Evolutionary conservation across 2,888 invertebrate genomes (phyloP), one percentile per base, ranked within the genome.

Genomic region (Unio pictorum): DNA sequence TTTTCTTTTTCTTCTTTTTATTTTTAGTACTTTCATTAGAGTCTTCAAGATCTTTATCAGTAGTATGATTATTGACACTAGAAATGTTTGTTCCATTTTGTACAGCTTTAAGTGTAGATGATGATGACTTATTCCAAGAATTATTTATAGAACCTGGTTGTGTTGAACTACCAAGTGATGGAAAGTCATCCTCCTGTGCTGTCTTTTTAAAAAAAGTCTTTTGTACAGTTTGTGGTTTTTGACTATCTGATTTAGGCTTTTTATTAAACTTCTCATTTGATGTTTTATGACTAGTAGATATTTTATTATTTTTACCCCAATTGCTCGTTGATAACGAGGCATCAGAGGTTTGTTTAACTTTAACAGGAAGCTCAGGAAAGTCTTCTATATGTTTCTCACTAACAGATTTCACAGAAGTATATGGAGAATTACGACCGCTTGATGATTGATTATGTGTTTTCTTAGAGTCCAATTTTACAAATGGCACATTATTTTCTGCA

Each of bases 1-100:
- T 84, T 64, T 86, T 87, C 75, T 87, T 87, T 72, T 87, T 86
- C 76, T 87, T 86, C 66, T 82, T 79, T 62, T 86, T 85, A 67
- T 78, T 80, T 59, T 84, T 82, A 66, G 74, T 67, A 54, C 71
- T 62, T 55, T 64, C 74, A 66, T 64, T 68, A 30, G 71, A 67
- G 59, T 75, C 68, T 54, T 69, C 69, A 63, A 77, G 63, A 70
- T 73, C 73, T 45, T 72, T 71, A 54, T 71, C 73, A 56, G 61
- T 61, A n/a, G 55, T 64, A 66, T 66, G 45, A 62, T 61, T 60
- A 57, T 28, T 26, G 30, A 60, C 58, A 55, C 54, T 59, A 17
- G 15, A 34, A 15, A 15, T 60, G 28, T 45, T 45, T 45, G 15
- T 15, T 11, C 15, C 45, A 15, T 45, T 45, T 45, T 45, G 45